A percentile compares a stretch with the other conserved stretches of the same genome.
Conservation (phyloP, 2,888 invertebrate genomes). For the Drosophila silvestris region DNA sequence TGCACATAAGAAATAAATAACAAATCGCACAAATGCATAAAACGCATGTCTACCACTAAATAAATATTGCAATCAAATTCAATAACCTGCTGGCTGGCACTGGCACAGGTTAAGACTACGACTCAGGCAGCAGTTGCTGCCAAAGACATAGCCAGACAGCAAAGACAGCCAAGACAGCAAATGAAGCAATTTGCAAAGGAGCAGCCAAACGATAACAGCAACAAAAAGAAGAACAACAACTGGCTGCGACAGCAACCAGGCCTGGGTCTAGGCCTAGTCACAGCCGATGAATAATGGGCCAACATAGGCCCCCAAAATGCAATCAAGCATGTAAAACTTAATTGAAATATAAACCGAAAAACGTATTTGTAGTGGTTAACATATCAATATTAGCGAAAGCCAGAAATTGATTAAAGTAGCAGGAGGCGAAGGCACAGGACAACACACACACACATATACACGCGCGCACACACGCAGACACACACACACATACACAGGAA, state of each 20-base stretch:
- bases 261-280: constrained; percentile 58
- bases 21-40: constrained; percentile 64
- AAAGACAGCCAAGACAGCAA: constrained; percentile 34
- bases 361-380: constrained; percentile 73
- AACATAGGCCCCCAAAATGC: constrained; percentile 71
- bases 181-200: constrained; percentile 72
- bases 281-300: constrained; percentile 73
- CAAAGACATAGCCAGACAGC: constrained; percentile 13
- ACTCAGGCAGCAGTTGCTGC: constrained; percentile 8
- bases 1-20: constrained; percentile 57
- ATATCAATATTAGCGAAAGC: constrained; percentile 62
- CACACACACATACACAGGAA: neutral
- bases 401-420: constrained; percentile 50
- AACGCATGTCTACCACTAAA: constrained; percentile 61
- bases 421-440: constrained; percentile 15
- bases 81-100: constrained; percentile 66
- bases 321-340: constrained; percentile 80
- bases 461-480: neutral
- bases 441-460: neutral
- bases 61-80: constrained; percentile 76
- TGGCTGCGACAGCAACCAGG: constrained; percentile 7
- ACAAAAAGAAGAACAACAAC: constrained; percentile 8
- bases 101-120: constrained; percentile 7
- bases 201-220: constrained; percentile 21
- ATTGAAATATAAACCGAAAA: constrained; percentile 78